These are phyloP conservation scores for Phalacrocorax brasilianus DNA, from an alignment of 2,113 vertebrate genomes.

Conservation along the genomic window DNA sequence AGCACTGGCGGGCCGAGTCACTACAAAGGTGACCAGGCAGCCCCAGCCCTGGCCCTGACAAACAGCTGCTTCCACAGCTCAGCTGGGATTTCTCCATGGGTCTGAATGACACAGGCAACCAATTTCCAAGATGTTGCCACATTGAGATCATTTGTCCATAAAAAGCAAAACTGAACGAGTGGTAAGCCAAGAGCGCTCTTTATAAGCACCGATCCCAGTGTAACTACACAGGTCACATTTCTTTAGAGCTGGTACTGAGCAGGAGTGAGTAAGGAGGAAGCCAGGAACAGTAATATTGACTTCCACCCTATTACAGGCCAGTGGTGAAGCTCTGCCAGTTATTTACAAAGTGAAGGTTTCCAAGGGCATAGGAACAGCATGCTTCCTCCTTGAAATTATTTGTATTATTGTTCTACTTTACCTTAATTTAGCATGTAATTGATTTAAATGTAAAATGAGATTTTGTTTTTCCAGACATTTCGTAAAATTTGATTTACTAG, in stretches of 20 bases:
- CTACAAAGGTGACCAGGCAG: not conserved
- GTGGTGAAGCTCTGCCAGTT: not conserved
- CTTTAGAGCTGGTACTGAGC: not conserved
- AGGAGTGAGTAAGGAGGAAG: not conserved
- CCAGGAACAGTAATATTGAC: not conserved
- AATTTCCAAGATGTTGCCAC: not conserved
- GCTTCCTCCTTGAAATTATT: not conserved
- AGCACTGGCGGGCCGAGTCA: not conserved
- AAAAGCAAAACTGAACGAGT: not conserved
- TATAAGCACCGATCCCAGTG: not conserved
- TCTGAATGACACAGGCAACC: not conserved
- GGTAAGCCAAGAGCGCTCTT: not conserved
- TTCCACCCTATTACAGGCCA: not conserved
- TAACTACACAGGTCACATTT: not conserved
- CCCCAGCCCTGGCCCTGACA: not conserved
- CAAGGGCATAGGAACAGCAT: not conserved
- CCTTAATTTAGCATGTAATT: conserved; percentile 1
- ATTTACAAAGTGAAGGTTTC: not conserved
- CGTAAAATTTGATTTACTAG: not conserved
- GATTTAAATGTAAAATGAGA: not conserved
- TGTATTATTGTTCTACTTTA: not conserved
- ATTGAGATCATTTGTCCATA: not conserved
- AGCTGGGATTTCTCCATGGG: not conserved
- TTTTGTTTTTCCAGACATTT: not conserved
- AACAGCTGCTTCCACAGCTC: not conserved